Base-by-base conservation (phyloP, 2,113 vertebrate species). In the Callipepla californica region DNA sequence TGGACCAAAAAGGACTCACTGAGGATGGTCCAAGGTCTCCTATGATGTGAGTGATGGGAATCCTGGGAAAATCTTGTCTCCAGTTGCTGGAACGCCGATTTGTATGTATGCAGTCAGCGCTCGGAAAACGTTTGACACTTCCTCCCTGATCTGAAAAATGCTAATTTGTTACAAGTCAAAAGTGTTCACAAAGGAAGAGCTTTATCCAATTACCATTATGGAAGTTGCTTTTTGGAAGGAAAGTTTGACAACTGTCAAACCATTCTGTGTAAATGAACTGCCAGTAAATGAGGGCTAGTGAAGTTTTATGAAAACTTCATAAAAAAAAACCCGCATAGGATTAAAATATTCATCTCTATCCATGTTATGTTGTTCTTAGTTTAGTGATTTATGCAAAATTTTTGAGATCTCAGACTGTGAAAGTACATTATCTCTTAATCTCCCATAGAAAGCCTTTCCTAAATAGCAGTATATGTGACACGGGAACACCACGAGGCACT, bases 21-120 rank as follows among this genome's bases (percentile, higher is more conserved):
- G 20, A 17, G 23, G 14, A 36, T 76, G n/a, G 36, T 4, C 22
- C 11, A 6, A n/a, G 15, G 11, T 45, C 44, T 86, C 25, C 38
- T 42, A 25, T 0, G 1, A 62, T 23, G 4, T n/a, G 59, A 38
- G 18, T 2, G 50, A 40, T 16, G 23, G 59, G 45, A 84, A 4
- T 66, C 30, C 18, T 42, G 7, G n/a, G 51, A 53, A 15, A 53
- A 53, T 53, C 26, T 17, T 28, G 51, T 53, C 51, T 57, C 15
- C 14, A 16, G 32, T 4, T 34, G 16, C 25, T 0, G 0, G 32
- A 55, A 21, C 32, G 78, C 44, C 14, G 45, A 15, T 47, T 62
- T 44, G 18, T 55, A 86, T 0, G 0, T 13, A 22, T 0, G 1
- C n/a, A 58, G 38, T 21, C 32, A 65, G 21, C 20, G 44, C 18